Percentiles rank a stretch among this genome's conserved stretches.
Evolutionary conservation across 2,797 vertebrate species (phyloP).

Genomic region (Jordanella pulchra): DNA sequence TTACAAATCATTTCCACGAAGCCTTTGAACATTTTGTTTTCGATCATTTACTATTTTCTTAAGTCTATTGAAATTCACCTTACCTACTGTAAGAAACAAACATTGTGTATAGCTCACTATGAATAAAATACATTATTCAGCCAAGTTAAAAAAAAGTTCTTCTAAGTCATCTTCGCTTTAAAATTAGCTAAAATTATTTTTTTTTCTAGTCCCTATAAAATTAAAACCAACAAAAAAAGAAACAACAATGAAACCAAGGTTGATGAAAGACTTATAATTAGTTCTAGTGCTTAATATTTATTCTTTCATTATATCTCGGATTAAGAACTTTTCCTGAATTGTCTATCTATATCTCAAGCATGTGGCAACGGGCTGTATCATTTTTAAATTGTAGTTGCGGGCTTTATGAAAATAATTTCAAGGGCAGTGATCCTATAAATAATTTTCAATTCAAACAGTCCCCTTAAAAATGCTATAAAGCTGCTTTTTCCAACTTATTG

Average conservation of each 20-base stretch:
- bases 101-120: neutral
- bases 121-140: neutral
- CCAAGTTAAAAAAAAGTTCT: neutral
- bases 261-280: too few relatives aligned
- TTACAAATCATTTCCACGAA: neutral
- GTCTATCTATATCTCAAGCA: neutral
- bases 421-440: neutral
- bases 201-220: neutral
- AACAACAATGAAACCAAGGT: too few relatives aligned
- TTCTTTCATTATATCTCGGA: neutral
- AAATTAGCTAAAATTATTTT: neutral
- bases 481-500: conserved; percentile 35
- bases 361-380: neutral
- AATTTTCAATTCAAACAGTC: neutral
- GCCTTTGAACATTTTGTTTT: too few relatives aligned
- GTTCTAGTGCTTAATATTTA: neutral
- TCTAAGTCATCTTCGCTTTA: neutral
- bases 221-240: neutral
- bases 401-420: neutral
- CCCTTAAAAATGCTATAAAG: conserved; percentile 20
- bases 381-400: neutral
- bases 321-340: neutral
- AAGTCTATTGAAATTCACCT: too few relatives aligned
- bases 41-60: too few relatives aligned
- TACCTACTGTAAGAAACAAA: neutral